Conservation (phyloP, 2,797 vertebrate genomes). For the Sebastes kiyomatsui region DNA sequence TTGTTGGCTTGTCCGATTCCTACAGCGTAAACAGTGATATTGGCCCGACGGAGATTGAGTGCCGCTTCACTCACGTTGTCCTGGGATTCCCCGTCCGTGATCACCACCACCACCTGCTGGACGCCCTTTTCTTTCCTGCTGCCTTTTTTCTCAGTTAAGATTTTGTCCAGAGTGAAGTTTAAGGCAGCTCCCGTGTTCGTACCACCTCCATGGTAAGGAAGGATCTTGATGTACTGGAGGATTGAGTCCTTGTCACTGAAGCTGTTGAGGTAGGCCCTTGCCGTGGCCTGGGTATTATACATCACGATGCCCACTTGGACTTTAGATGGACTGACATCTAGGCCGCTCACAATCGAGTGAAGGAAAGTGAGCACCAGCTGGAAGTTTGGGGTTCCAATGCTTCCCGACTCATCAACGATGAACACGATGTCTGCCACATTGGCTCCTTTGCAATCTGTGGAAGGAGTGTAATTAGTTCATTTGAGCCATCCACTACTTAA, state of each 20-base stretch:
- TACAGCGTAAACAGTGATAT: conserved; percentile 77
- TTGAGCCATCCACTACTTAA: background rate
- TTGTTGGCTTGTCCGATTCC: conserved; percentile 66
- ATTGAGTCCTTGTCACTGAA: conserved; percentile 67
- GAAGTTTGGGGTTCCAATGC: conserved; percentile 68
- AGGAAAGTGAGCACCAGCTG: conserved; percentile 76
- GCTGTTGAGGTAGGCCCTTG: conserved; percentile 71
- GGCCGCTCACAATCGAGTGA: conserved; percentile 67
- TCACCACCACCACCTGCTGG: conserved; percentile 81
- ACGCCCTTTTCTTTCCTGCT: conserved; percentile 62
- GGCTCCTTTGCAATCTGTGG: conserved; percentile 76
- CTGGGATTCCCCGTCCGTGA: conserved; percentile 77
- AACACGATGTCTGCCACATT: conserved; percentile 82
- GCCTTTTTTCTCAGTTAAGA: conserved; percentile 73
- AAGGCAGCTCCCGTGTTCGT: conserved; percentile 77
- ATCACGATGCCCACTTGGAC: conserved; percentile 81
- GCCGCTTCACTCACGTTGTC: conserved; percentile 71
- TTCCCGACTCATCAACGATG: conserved; percentile 81
- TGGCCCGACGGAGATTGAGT: conserved; percentile 62
- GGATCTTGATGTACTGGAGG: conserved; percentile 72
- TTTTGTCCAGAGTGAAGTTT: conserved; percentile 63
- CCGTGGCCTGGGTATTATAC: conserved; percentile 61
- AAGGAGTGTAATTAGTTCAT: background rate
- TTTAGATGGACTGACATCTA: conserved; percentile 50
- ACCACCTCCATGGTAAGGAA: conserved; percentile 70